phyloP scores from a whole-genome alignment of 2,113 vertebrate species.

The Tonatia bakeri region DNA sequence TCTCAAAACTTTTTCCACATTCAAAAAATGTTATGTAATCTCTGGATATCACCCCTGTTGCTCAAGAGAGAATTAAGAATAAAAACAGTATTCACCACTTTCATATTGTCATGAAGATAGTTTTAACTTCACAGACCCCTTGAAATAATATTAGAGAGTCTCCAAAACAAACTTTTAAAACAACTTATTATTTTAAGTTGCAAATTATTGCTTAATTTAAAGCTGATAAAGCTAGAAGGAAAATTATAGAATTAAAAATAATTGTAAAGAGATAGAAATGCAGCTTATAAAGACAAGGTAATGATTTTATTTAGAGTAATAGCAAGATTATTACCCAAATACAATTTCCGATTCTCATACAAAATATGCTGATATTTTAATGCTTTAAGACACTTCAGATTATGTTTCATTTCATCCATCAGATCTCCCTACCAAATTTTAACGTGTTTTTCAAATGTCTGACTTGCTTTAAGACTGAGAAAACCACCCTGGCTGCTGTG shows the following conservation, averaged over 20 bases:
- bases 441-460: not conserved
- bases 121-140: not conserved
- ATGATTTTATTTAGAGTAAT: not conserved
- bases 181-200: too few relatives aligned
- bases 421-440: not conserved
- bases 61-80: not conserved
- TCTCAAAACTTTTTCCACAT: not conserved
- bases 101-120: not conserved
- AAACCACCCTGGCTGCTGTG: not conserved
- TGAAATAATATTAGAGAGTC: not conserved
- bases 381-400: not conserved
- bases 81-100: not conserved
- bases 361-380: not conserved
- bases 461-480: not conserved
- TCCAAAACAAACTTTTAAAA: not conserved
- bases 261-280: not conserved
- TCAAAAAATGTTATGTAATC: not conserved
- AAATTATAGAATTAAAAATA: slow-evolving; percentile 19
- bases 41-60: not conserved
- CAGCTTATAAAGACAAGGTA: not conserved
- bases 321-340: not conserved
- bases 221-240: not conserved
- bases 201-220: not conserved
- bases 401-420: not conserved
- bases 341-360: not conserved